Evolutionary conservation across 2,113 vertebrate genomes (phyloP).

Genomic region (Spilogale gracilis): DNA sequence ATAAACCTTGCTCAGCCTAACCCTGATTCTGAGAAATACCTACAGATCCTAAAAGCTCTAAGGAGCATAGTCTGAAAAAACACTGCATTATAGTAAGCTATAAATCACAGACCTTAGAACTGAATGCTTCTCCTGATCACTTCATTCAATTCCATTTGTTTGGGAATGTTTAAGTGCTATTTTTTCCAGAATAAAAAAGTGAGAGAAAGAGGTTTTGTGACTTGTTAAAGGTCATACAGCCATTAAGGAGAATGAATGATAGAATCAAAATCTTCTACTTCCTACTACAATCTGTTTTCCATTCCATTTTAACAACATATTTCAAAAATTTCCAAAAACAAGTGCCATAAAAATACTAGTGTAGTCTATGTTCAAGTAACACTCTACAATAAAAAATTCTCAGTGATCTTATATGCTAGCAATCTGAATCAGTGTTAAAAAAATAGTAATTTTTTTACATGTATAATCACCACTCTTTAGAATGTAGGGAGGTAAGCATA

Average conservation of each 20-base stretch:
- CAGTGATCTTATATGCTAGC: not conserved
- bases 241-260: not conserved
- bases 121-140: not conserved
- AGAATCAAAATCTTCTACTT: not conserved
- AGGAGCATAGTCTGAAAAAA: not conserved
- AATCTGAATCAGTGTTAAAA: not conserved
- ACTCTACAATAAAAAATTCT: conserved; percentile 21
- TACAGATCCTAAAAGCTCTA: not conserved
- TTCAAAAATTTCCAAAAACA: conserved; percentile 30
- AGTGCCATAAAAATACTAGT: not conserved
- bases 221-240: not conserved
- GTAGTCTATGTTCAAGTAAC: not conserved
- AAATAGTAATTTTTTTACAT: not conserved
- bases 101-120: not conserved
- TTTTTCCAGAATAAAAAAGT: not conserved
- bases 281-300: not conserved
- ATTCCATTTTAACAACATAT: not conserved
- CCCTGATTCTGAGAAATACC: not conserved
- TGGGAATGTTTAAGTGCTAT: not conserved
- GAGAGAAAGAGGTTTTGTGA: not conserved
- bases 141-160: not conserved
- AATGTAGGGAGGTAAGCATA: not conserved
- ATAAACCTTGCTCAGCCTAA: not conserved
- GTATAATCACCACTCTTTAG: not conserved
- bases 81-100: not conserved